Conservation (phyloP, 2,888 invertebrate species). For the Carpatolechia fugitivella region DNA sequence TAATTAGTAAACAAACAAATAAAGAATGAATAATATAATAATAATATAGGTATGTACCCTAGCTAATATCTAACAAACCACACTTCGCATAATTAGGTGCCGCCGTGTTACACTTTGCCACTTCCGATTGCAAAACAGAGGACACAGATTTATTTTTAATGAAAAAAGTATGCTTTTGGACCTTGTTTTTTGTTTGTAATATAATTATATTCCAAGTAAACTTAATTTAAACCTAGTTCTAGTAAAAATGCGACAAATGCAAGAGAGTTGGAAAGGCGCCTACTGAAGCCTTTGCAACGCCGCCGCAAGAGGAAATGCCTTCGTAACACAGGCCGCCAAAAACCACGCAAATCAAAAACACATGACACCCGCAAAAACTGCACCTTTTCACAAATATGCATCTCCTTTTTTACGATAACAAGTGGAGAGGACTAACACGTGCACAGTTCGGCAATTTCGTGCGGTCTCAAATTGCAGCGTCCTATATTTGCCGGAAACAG, state of each 20-base stretch:
- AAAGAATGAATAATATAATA: no score
- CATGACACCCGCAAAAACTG: constrained; percentile 50
- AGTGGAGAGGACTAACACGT: constrained; percentile 60
- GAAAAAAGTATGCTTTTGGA: background rate
- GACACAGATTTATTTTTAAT: constrained; percentile 20
- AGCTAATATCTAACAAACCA: no score
- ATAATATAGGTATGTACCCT: no score
- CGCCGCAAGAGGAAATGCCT: constrained; percentile 54
- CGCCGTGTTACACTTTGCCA: constrained; percentile 57
- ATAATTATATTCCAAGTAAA: no score
- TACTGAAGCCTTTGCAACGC: constrained; percentile 39
- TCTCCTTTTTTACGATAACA: constrained; percentile 49
- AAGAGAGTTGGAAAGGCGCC: constrained; percentile 37
- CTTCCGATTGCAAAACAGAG: constrained; percentile 58
- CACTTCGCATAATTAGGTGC: constrained; percentile 66
- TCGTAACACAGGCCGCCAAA: constrained; percentile 61
- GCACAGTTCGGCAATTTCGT: constrained; percentile 56
- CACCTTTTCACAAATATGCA: constrained; percentile 20
- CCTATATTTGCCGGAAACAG: constrained; percentile 71
- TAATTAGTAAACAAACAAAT: no score
- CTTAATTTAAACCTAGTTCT: no score
- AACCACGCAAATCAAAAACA: constrained; percentile 66
- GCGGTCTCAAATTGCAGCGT: constrained; percentile 69
- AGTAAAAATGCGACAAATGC: background rate
- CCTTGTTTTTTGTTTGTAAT: background rate